phyloP scores from a whole-genome alignment of 2,113 vertebrate species.

The Nothoprocta perdicaria region DNA sequence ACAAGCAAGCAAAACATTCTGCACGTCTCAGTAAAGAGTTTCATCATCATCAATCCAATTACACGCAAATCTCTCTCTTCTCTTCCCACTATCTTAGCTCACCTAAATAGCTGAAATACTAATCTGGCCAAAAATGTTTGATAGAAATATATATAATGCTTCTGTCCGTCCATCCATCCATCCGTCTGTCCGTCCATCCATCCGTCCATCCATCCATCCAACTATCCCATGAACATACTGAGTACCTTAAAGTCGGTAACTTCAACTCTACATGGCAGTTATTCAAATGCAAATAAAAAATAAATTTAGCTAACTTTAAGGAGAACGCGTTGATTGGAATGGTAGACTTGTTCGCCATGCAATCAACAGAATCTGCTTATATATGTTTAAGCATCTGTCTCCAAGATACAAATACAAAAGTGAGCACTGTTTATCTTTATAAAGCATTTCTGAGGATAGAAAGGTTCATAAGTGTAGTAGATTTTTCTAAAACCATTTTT shows the following conservation, averaged over 20 bases:
- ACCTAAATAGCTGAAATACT: not conserved
- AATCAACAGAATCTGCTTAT: not conserved
- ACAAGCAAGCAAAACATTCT: slow-evolving; percentile 22
- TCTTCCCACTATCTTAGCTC: not conserved
- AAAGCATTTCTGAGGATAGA: not conserved
- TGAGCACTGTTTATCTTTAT: not conserved
- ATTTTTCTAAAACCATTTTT: not conserved
- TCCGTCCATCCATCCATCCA: rapidly evolving
- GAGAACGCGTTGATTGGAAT: not conserved
- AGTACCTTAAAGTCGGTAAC: not conserved
- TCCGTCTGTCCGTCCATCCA: rapidly evolving
- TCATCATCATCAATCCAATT: not conserved
- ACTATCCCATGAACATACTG: not conserved
- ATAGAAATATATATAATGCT: not conserved
- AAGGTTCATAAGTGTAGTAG: not conserved
- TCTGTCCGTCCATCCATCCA: not conserved
- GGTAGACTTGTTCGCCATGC: not conserved
- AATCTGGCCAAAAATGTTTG: not conserved
- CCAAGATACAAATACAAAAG: not conserved
- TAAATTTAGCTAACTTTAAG: not conserved
- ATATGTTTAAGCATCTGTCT: not conserved
- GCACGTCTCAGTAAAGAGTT: not conserved
- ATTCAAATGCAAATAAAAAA: not conserved
- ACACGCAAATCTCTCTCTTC: not conserved
- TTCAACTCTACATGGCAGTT: not conserved